Percentiles rank a stretch among this genome's conserved stretches.
These are phyloP conservation scores for Hippocampus guttulatus DNA, from an alignment of 2,113 vertebrate species.

Conservation along the genomic window DNA sequence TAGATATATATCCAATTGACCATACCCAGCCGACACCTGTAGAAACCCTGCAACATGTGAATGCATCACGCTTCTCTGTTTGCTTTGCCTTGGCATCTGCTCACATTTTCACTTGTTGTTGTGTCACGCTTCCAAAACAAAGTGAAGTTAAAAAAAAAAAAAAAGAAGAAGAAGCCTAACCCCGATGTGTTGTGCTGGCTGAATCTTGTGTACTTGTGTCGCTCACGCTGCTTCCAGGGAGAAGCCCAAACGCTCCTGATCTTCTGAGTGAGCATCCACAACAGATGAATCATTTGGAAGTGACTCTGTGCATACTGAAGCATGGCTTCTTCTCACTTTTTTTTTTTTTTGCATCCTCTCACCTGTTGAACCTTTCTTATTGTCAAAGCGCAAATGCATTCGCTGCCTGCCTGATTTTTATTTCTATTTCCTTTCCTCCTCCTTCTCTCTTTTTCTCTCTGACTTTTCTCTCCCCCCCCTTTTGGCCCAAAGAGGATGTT, in stretches of 20 bases:
- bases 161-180: conserved; percentile 31
- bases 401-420: conserved; percentile 50
- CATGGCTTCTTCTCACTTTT: conserved; percentile 47
- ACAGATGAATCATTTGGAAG: conserved; percentile 37
- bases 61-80: conserved; percentile 23
- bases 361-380: conserved; percentile 16
- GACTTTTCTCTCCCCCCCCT: conserved; percentile 72
- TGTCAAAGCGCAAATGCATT: conserved; percentile 44
- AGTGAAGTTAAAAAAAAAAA: not conserved
- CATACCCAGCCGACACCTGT: not conserved
- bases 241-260: conserved; percentile 37
- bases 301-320: conserved; percentile 48
- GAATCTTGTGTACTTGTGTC: conserved; percentile 29
- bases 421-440: conserved; percentile 5
- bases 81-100: conserved; percentile 24
- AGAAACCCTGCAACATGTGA: conserved; percentile 18
- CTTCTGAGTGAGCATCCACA: conserved; percentile 24
- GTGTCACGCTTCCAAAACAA: conserved; percentile 20
- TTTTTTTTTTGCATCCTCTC: conserved; percentile 24
- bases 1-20: not conserved
- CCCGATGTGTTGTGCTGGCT: conserved; percentile 30
- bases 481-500: conserved; percentile 95
- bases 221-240: conserved; percentile 37
- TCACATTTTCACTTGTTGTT: conserved; percentile 1
- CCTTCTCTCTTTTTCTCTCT: conserved; percentile 53